These are phyloP conservation scores for Lapara coniferarum DNA, from an alignment of 2,888 invertebrate species.

Conservation along the genomic window DNA sequence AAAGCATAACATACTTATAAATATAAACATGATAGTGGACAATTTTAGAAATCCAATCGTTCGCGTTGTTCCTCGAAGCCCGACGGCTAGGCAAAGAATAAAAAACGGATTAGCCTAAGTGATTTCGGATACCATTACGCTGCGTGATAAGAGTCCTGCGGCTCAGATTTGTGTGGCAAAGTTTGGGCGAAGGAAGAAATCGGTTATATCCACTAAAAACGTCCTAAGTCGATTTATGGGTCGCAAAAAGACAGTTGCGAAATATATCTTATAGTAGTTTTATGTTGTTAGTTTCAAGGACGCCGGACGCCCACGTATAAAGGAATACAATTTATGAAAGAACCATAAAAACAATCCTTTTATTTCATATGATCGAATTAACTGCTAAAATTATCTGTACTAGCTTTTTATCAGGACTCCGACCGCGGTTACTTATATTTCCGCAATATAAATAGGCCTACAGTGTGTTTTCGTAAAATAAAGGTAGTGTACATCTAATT, in stretches of 20 bases:
- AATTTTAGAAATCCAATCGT: not conserved
- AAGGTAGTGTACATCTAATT: too few relatives aligned
- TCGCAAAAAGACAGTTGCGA: not conserved
- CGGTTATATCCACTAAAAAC: not conserved
- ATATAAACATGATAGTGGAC: too few relatives aligned
- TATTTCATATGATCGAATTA: not conserved
- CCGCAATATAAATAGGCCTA: too few relatives aligned
- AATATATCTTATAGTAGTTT: not conserved
- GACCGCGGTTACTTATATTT: too few relatives aligned
- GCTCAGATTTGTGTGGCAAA: not conserved
- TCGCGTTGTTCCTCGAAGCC: not conserved
- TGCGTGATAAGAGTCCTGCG: not conserved
- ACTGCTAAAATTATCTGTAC: not conserved
- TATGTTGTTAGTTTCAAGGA: conserved; percentile 3
- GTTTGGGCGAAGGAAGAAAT: not conserved
- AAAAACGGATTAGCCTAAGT: not conserved
- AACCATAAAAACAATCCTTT: not conserved
- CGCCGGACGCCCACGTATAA: not conserved
- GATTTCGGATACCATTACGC: conserved; percentile 2
- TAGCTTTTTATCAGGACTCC: too few relatives aligned
- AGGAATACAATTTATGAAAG: not conserved
- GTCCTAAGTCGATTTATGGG: not conserved
- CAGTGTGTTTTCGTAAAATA: too few relatives aligned
- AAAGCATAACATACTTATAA: too few relatives aligned
- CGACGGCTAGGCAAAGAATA: not conserved